Base-by-base conservation (phyloP, 2,888 invertebrate species). In the Scaptomyza parva region DNA sequence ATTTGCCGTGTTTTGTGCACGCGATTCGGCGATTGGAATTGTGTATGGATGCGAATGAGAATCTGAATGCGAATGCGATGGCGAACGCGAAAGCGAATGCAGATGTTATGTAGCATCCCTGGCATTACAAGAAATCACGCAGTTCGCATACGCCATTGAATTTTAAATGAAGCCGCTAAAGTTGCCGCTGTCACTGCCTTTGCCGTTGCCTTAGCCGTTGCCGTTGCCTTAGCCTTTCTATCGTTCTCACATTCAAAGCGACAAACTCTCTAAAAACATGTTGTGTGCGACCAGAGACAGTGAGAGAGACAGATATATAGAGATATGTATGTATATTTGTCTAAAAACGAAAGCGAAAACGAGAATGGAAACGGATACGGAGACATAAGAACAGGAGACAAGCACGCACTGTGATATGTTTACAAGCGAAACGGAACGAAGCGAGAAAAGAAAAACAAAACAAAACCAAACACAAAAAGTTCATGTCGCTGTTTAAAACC, bases 111-210 rank as follows among this genome's bases (percentile, higher is more conserved):
- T 26, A 51, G 51, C 14, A 35, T 35, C 30, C 24, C 28, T 20
- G 65, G 67, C 69, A 81, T 81, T 70, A 51, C 72, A 76, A 58
- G 67, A 30, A 88, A 84, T 88, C 89, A 88, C 86, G 76, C 79
- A 73, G 83, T 63, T 70, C 58, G 79, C 64, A 71, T 78, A 88
- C 88, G 66, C 83, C 69, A 67, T 82, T 88, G 84, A 88, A 84
- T 88, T 88, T 88, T 82, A 88, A 83, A 88, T 88, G 86, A 82
- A 87, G 76, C 52, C 52, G 83, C 86, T 78, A n/a, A n/a, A n/a
- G 73, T 57, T 52, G 44, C 59, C 58, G 47, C 48, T 52, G 44
- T 57, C 58, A 40, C 44, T 54, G 40, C 54, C 55, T n/a, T n/a
- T n/a, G 47, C 48, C 14, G 35, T 33, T n/a, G n/a, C n/a, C n/a